Percentiles rank a stretch among this genome's conserved stretches.
phyloP scores from a whole-genome alignment of 2,888 invertebrate species.

The Ellobium chinense region DNA sequence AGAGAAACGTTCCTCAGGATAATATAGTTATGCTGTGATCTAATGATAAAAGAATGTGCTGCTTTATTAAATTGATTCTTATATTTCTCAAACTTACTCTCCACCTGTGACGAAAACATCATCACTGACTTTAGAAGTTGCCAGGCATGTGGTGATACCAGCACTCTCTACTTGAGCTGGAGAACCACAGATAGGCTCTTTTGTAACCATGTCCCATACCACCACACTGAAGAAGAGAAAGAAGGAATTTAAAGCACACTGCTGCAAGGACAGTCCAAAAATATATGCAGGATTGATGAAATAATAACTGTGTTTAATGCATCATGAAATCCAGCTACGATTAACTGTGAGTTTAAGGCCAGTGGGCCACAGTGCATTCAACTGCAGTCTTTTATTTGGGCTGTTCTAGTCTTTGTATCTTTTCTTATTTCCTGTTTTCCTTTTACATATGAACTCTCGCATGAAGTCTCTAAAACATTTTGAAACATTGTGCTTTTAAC shows the following conservation, averaged over 20 bases:
- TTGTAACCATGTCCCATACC: constrained; percentile 87
- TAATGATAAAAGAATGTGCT: too few species aligned
- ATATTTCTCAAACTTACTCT: constrained; percentile 79
- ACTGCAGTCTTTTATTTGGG: too few species aligned
- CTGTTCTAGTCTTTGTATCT: too few species aligned
- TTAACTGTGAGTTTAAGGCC: not conserved
- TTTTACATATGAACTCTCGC: too few species aligned
- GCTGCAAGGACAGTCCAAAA: too few species aligned
- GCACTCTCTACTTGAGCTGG: constrained; percentile 85
- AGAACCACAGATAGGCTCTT: constrained; percentile 83
- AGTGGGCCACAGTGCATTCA: too few species aligned
- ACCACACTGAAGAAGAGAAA: constrained; percentile 83
- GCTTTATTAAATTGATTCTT: too few species aligned
- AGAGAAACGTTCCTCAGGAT: too few species aligned
- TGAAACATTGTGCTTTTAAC: too few species aligned
- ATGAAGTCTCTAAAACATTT: too few species aligned
- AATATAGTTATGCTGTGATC: too few species aligned
- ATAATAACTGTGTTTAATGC: not conserved
- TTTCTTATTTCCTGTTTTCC: too few species aligned
- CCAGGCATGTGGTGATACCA: constrained; percentile 85
- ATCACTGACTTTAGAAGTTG: constrained; percentile 74
- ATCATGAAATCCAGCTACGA: not conserved
- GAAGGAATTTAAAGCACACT: not conserved
- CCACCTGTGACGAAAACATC: constrained; percentile 79
- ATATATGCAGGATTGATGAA: not conserved